Evolutionary conservation across 2,888 invertebrate species (phyloP).

Genomic region (Drosophila anomalata): DNA sequence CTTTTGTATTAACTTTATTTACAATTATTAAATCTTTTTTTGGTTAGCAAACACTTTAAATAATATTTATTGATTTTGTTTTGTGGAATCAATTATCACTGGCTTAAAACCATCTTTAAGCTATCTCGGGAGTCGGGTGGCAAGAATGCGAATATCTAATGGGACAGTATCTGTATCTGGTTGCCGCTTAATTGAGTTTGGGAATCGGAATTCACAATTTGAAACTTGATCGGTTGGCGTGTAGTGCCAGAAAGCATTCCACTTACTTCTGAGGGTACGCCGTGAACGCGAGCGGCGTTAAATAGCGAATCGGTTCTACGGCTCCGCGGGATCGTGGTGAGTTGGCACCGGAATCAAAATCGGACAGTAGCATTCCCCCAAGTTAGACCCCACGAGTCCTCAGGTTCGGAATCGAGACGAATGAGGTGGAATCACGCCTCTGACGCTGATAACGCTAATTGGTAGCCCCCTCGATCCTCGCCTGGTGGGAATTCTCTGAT

Average conservation of each 20-base stretch:
- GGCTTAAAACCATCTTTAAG: conserved; percentile 41
- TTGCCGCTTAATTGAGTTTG: conserved; percentile 43
- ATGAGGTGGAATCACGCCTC: conserved; percentile 31
- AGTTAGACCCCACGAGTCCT: conserved; percentile 34
- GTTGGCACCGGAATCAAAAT: conserved; percentile 22
- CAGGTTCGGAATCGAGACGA: conserved; percentile 26
- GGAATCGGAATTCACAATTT: conserved; percentile 26
- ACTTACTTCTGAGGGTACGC: conserved; percentile 54
- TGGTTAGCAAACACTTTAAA: not conserved
- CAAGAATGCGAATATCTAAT: conserved; percentile 18
- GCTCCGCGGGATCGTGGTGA: conserved; percentile 43
- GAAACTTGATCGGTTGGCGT: conserved; percentile 26
- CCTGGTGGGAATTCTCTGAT: conserved; percentile 25
- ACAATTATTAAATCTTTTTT: not conserved
- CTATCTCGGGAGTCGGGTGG: conserved; percentile 27
- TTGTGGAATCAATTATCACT: conserved; percentile 44
- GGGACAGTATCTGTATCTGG: conserved; percentile 30
- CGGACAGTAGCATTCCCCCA: conserved; percentile 38
- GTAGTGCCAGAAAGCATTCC: conserved; percentile 34
- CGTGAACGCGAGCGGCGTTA: conserved; percentile 46
- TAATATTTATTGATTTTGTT: conserved; percentile 1
- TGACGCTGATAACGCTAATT: conserved; percentile 41
- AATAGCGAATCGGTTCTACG: conserved; percentile 43
- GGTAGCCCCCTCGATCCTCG: not conserved
- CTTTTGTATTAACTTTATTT: not conserved